Evolutionary conservation across 2,797 vertebrate genomes (phyloP).

Genomic region (Danio kyathit): DNA sequence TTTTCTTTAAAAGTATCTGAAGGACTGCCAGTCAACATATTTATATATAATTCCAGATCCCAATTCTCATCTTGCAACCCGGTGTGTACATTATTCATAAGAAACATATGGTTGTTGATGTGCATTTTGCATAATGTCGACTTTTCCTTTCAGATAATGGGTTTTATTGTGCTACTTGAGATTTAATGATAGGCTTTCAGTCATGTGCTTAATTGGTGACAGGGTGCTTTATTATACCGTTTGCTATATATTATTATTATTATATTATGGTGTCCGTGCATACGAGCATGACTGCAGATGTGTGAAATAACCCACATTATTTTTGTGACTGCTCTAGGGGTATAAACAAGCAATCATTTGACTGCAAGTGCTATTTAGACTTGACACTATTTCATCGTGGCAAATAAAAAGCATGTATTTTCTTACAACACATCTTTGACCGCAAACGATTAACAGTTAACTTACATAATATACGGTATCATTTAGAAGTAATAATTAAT

Average conservation of each 20-base stretch:
- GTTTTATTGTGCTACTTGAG: constrained; percentile 40
- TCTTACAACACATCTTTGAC: not conserved
- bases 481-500: too few species aligned
- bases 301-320: not conserved
- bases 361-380: constrained; percentile 11
- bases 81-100: not conserved
- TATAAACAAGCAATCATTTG: not conserved
- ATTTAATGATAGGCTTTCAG: constrained; percentile 43
- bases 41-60: not conserved
- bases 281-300: not conserved
- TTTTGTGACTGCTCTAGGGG: constrained; percentile 7
- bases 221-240: constrained; percentile 22
- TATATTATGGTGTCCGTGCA: constrained; percentile 10
- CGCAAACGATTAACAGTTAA: too few species aligned
- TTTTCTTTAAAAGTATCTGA: not conserved
- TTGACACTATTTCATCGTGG: not conserved
- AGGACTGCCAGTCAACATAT: constrained; percentile 2
- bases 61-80: not conserved
- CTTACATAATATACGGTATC: too few species aligned
- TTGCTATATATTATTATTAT: constrained; percentile 24
- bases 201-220: constrained; percentile 44
- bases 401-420: not conserved
- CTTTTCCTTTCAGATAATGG: constrained; percentile 31
- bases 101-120: constrained; percentile 35
- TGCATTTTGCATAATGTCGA: constrained; percentile 33